These are phyloP conservation scores for Hemicordylus capensis DNA, from an alignment of 2,113 vertebrate species.

Conservation along the genomic window DNA sequence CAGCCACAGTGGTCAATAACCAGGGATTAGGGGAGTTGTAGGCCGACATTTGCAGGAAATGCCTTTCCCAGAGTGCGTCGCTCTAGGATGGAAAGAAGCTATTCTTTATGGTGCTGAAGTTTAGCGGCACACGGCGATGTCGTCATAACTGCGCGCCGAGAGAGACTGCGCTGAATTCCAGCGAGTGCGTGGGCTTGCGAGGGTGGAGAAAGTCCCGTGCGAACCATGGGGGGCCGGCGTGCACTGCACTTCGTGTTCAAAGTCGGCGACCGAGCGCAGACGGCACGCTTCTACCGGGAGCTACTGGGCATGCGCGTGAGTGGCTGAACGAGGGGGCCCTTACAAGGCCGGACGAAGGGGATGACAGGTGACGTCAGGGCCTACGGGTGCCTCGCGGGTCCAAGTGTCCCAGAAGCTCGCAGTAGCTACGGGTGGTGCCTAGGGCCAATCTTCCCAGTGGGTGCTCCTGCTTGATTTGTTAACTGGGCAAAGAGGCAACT, in stretches of 20 bases:
- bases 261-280: slow-evolving; percentile 86
- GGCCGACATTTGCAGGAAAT: too few relatives aligned
- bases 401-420: background rate
- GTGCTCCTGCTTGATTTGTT: too few relatives aligned
- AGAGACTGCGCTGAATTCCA: fast-evolving
- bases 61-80: too few relatives aligned
- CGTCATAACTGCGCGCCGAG: background rate
- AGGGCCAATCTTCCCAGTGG: background rate
- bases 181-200: too few relatives aligned
- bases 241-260: slow-evolving; percentile 95
- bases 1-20: too few relatives aligned
- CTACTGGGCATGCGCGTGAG: slow-evolving; percentile 91
- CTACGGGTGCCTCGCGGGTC: too few relatives aligned
- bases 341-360: fast-evolving
- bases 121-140: fast-evolving
- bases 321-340: background rate
- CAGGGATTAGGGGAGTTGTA: too few relatives aligned
- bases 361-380: background rate
- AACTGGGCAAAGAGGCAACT: too few relatives aligned
- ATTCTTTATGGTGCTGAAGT: too few relatives aligned
- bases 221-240: slow-evolving; percentile 67
- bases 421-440: background rate
- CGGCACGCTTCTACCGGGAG: slow-evolving; percentile 86
- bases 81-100: too few relatives aligned
- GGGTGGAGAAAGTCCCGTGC: fast-evolving